Percentiles rank a stretch among this genome's conserved stretches.
Evolutionary conservation across 2,888 invertebrate species (phyloP).

Genomic region (Eupithecia subfuscata): DNA sequence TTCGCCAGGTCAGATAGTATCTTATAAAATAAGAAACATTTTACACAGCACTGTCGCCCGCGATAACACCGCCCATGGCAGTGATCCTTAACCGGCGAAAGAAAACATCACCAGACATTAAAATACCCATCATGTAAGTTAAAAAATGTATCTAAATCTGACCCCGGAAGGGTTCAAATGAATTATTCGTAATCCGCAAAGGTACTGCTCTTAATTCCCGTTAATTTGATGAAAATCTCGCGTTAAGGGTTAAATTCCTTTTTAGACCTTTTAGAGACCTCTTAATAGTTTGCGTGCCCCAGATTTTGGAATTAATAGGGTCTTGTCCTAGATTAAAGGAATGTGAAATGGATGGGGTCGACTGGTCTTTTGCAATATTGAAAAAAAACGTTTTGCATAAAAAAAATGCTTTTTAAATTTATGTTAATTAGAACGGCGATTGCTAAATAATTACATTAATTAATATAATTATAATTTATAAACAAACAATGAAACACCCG

Average conservation of each 20-base stretch:
- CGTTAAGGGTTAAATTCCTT: slow-evolving; percentile 19
- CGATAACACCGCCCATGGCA: too few species aligned
- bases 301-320: slow-evolving; percentile 12
- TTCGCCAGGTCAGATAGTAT: too few species aligned
- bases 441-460: too few species aligned
- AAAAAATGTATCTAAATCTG: slow-evolving; percentile 11
- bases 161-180: slow-evolving; percentile 23
- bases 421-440: too few species aligned
- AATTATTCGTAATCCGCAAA: slow-evolving; percentile 23
- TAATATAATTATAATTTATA: too few species aligned
- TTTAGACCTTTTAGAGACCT: slow-evolving; percentile 18
- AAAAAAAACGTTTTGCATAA: background rate
- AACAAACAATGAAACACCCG: too few species aligned
- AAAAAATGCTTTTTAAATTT: too few species aligned
- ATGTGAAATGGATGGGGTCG: background rate
- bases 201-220: slow-evolving; percentile 19
- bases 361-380: background rate
- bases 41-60: too few species aligned
- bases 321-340: slow-evolving; percentile 1
- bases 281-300: slow-evolving; percentile 16
- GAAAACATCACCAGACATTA: background rate
- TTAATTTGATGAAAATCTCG: slow-evolving; percentile 30
- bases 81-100: too few species aligned
- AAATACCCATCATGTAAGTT: background rate
- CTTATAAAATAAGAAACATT: too few species aligned